Evolutionary conservation across 2,797 vertebrate genomes (phyloP).

Genomic region (Myripristis murdjan): DNA sequence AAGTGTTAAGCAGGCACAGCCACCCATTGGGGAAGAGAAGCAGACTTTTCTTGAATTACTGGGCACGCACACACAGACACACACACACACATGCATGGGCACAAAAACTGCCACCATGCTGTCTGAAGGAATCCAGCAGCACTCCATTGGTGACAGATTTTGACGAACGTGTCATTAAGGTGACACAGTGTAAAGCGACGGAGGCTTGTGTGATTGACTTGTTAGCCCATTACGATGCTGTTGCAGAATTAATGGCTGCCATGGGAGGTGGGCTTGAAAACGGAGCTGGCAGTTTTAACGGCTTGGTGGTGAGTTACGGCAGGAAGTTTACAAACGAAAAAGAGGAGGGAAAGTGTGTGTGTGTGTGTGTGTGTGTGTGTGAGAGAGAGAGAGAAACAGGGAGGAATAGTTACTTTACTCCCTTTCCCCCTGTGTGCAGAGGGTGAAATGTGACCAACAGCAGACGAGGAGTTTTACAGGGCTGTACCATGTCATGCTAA

Average conservation of each 20-base stretch:
- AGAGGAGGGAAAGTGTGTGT: constrained; percentile 56
- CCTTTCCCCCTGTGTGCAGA: constrained; percentile 35
- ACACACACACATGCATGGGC: constrained; percentile 35
- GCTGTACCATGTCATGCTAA: constrained; percentile 73
- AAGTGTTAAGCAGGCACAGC: constrained; percentile 51
- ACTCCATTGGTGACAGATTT: constrained; percentile 87
- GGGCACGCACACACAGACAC: constrained; percentile 40
- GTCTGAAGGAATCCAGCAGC: constrained; percentile 86
- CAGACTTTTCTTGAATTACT: constrained; percentile 59
- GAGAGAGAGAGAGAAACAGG: constrained; percentile 46
- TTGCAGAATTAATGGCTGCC: constrained; percentile 93
- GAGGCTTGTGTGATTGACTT: constrained; percentile 90
- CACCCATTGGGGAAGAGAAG: constrained; percentile 59
- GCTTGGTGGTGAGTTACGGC: constrained; percentile 88
- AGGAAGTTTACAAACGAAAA: constrained; percentile 85
- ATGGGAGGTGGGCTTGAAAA: constrained; percentile 89
- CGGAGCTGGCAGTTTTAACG: constrained; percentile 90
- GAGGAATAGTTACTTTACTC: constrained; percentile 54
- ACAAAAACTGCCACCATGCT: constrained; percentile 81
- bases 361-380: constrained; percentile 44
- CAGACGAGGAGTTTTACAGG: constrained; percentile 74
- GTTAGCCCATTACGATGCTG: constrained; percentile 92
- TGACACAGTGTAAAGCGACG: constrained; percentile 92
- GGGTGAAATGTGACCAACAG: constrained; percentile 82
- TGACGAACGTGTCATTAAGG: constrained; percentile 92